Base-by-base conservation (phyloP, 2,113 vertebrate genomes). In the Pogona vitticeps region DNA sequence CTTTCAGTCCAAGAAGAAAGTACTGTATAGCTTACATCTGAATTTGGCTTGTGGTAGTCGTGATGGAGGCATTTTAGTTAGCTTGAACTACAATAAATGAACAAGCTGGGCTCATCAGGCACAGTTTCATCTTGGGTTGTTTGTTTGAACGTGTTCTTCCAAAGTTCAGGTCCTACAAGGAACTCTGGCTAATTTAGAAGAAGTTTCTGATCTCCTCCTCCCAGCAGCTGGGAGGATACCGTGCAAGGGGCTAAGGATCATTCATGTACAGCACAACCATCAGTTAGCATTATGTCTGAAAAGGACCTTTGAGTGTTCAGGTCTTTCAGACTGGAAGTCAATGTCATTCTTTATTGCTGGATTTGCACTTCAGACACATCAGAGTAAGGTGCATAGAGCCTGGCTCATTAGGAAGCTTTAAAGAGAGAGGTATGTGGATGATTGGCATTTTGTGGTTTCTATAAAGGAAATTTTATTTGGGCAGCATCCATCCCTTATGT, bases 401-500 rank as follows among this genome's bases (percentile, higher is more conserved):
- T 89, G 91, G 80, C 12, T 61, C 88, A 85, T 91, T 90, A 89
- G 90, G 68, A 92, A 82, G 76, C 38, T 89, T 89, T 82, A 90
- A 88, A 42, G 52, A 52, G 40, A 82, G 83, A 94, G 83, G 71
- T 65, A 6, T 40, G 21, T 81, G 67, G 91, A 84, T 91, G 86
- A 94, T 88, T 93, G 86, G 18, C 26, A 12, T 52, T 83, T 86
- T 90, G 68, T 86, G 89, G 88, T 67, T 91, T 89, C 67, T 71
- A 14, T 65, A 38, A 33, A 90, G 28, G 65, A 85, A 88, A 77
- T 82, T 70, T 68, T 90, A 90, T 92, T 91, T 93, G 83, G 76
- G 87, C 40, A 82, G 65, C 33, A 75, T 2, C 2, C 90, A 85
- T 88, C 82, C 40, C 61, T 65, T 73, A 31, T 88, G 12, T 78